Conservation (phyloP, 2,888 invertebrate species). For the Tetanocera ferruginea region DNA sequence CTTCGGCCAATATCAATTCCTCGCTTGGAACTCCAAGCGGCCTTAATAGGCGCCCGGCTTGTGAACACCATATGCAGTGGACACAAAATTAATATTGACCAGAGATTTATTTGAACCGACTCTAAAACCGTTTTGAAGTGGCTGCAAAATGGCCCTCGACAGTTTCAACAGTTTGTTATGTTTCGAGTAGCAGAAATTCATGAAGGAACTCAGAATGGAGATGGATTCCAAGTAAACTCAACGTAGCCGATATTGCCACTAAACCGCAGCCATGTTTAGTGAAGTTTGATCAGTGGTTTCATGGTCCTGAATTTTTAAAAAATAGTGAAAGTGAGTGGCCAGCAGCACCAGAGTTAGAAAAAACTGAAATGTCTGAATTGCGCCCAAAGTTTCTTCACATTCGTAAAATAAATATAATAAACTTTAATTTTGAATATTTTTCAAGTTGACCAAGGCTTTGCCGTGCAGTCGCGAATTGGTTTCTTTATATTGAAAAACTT, state of each 20-base stretch:
- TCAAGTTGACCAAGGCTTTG: background rate
- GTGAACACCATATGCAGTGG: slow-evolving; percentile 18
- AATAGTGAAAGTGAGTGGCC: background rate
- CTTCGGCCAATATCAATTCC: slow-evolving; percentile 42
- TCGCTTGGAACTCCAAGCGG: slow-evolving; percentile 44
- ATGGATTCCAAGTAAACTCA: slow-evolving; percentile 45
- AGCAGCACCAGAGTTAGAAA: background rate
- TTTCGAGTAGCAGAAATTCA: slow-evolving; percentile 44
- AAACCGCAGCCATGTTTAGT: slow-evolving; percentile 6
- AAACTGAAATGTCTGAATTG: background rate
- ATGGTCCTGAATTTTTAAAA: slow-evolving; percentile 33
- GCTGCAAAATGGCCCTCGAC: slow-evolving; percentile 40
- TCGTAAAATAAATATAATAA: background rate
- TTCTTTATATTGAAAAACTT: background rate
- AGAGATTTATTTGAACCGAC: slow-evolving; percentile 16
- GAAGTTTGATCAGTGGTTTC: slow-evolving; percentile 36
- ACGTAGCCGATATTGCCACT: slow-evolving; percentile 17
- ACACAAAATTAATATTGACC: background rate
- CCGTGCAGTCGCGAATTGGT: background rate
- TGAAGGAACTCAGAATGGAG: slow-evolving; percentile 42
- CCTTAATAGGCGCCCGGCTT: slow-evolving; percentile 33
- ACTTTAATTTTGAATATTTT: background rate
- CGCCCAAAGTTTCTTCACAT: background rate
- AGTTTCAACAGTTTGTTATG: slow-evolving; percentile 43
- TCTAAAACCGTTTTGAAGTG: slow-evolving; percentile 45